Evolutionary conservation across 2,797 vertebrate species (phyloP).

Genomic region (Clarias platycephalus): DNA sequence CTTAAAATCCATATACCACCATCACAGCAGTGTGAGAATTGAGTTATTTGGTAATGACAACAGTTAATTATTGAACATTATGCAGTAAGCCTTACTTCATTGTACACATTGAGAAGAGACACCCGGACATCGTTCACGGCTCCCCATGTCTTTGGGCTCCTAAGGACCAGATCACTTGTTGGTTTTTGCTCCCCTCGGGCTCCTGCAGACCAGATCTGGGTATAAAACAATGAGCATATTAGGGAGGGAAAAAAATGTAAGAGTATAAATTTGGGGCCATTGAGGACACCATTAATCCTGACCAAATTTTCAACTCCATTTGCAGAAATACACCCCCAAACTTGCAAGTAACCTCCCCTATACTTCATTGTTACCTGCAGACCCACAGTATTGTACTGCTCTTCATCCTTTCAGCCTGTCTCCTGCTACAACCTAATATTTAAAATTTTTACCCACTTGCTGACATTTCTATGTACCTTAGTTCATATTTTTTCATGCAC

Average conservation of each 20-base stretch:
- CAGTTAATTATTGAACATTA: neutral
- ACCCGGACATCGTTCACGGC: slow-evolving; percentile 67
- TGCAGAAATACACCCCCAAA: no score
- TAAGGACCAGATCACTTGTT: slow-evolving; percentile 74
- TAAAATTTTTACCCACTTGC: no score
- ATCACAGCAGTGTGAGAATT: neutral
- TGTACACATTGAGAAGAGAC: slow-evolving; percentile 70
- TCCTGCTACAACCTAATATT: no score
- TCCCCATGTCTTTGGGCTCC: slow-evolving; percentile 76
- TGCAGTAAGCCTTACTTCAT: slow-evolving; percentile 69
- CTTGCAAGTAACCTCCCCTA: no score
- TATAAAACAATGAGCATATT: neutral
- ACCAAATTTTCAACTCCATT: no score
- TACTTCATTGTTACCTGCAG: no score
- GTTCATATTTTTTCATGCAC: no score
- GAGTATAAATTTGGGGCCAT: neutral
- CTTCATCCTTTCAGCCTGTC: no score
- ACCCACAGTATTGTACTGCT: no score
- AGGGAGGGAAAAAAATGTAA: neutral
- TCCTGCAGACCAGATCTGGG: slow-evolving; percentile 81
- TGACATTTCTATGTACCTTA: no score
- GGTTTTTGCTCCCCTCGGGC: slow-evolving; percentile 66
- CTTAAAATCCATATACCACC: neutral
- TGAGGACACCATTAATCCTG: no score
- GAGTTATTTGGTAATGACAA: neutral